Evolutionary conservation across 2,113 vertebrate species (phyloP).

Genomic region (Ia io): DNA sequence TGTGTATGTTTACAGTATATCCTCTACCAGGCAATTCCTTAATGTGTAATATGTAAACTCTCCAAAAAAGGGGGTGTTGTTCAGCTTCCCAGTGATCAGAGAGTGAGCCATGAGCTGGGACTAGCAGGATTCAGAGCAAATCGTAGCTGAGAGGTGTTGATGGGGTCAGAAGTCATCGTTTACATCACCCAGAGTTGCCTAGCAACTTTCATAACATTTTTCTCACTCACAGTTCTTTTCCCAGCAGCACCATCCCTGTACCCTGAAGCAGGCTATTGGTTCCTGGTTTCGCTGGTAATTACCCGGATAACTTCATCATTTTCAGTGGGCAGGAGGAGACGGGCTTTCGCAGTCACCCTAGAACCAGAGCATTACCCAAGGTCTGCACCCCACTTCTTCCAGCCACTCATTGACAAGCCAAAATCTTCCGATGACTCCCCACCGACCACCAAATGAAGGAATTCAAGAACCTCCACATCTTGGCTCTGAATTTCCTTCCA

Average conservation of each 20-base stretch:
- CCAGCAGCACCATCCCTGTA: neutral
- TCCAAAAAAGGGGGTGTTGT: neutral
- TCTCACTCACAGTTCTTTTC: neutral
- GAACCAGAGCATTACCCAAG: neutral
- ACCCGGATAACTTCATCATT: neutral
- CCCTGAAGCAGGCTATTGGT: too few species aligned
- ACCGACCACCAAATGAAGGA: neutral
- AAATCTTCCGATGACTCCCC: neutral
- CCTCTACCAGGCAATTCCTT: neutral
- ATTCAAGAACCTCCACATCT: neutral
- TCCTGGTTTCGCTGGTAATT: neutral
- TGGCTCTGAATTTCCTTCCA: neutral
- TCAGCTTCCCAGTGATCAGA: neutral
- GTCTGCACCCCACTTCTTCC: neutral
- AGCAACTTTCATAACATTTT: neutral
- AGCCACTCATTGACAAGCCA: neutral
- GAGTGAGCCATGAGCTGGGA: neutral
- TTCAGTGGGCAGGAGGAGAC: neutral
- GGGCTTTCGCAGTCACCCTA: neutral
- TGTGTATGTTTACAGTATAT: neutral
- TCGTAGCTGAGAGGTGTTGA: neutral
- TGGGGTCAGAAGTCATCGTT: neutral
- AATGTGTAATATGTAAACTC: accelerated
- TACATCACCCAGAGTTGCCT: neutral
- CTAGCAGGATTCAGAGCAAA: neutral